A percentile compares a stretch with the other conserved stretches of the same genome.
Evolutionary conservation across 2,888 invertebrate genomes (phyloP).

Genomic region (Trachelus stipa): DNA sequence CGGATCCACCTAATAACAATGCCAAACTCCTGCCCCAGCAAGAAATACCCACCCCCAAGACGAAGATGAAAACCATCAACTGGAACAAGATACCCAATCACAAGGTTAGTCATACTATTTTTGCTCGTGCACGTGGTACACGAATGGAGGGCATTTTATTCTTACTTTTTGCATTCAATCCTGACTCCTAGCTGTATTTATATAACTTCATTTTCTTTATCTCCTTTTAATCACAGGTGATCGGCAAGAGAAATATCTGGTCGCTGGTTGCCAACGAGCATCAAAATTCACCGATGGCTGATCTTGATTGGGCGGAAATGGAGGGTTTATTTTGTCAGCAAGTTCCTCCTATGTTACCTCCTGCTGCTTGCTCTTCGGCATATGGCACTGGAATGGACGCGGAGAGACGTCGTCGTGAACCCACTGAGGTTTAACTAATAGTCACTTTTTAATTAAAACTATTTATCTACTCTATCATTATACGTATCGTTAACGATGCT

Average conservation of each 20-base stretch:
- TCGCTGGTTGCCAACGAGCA: constrained; percentile 87
- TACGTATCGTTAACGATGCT: neutral
- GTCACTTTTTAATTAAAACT: neutral
- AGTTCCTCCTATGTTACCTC: constrained; percentile 69
- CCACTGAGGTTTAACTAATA: constrained; percentile 74
- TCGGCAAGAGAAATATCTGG: constrained; percentile 95
- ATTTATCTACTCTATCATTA: constrained; percentile 1
- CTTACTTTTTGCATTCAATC: neutral
- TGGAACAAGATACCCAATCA: constrained; percentile 97
- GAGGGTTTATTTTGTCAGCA: constrained; percentile 95
- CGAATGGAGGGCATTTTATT: neutral
- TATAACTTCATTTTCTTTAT: constrained; percentile 19
- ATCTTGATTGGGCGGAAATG: constrained; percentile 93
- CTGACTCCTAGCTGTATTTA: neutral
- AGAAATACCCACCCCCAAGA: constrained; percentile 92
- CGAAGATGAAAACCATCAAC: constrained; percentile 97
- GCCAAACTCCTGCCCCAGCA: constrained; percentile 84
- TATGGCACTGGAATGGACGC: constrained; percentile 67
- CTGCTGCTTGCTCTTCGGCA: constrained; percentile 69
- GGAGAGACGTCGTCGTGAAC: constrained; percentile 80
- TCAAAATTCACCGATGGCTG: constrained; percentile 84
- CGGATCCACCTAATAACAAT: constrained; percentile 56
- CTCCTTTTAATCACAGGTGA: constrained; percentile 70
- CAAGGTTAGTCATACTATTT: constrained; percentile 71
- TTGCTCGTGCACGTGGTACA: neutral